Base-by-base conservation (phyloP, 2,113 vertebrate species). In the Anhinga rufa region DNA sequence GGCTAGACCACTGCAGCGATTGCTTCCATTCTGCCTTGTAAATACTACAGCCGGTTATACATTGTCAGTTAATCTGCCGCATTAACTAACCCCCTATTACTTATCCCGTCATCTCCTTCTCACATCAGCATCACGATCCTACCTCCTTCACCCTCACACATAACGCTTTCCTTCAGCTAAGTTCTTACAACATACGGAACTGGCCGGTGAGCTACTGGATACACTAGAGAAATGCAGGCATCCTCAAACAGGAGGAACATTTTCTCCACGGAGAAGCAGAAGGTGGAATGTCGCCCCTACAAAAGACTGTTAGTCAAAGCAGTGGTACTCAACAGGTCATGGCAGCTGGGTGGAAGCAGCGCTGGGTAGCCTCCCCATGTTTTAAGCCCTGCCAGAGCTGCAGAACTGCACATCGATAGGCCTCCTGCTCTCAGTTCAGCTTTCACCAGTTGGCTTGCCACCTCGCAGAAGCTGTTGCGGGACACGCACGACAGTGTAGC, bases 121-220 rank as follows among this genome's bases (percentile, higher is more conserved):
- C 8, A 0, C 46, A 11, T 6, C 55, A 36, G 8, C 36, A 8
- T 9, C 42, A 2, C 0, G 3, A 22, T 20, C 54, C 40, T 20
- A 2, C 52, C 71, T 46, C 62, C 44, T 36, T 28, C 57, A 42
- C n/a, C 44, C 62, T 75, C 68, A 26, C 46, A 10, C 12, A 38
- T 7, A 12, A 8, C 40, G 2, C 49, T 48, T 44, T 4, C 38
- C 31, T 66, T 66, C 75, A 28, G 71, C 36, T 16, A 15, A 26
- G n/a, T 44, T 64, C 78, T 85, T 28, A 46, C 60, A 25, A 25
- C 1, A 0, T 2, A 4, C 2, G 24, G 16, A 74, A n/a, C 44
- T 21, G 49, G 42, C 44, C n/a, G 32, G 6, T 18, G 29, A 44
- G 32, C 42, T 51, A 36, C 51, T 61, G 36, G 14, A 4, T 18